Evolutionary conservation across 2,888 invertebrate species (phyloP), one percentile per base, ranked within the genome.

Genomic region (Andrena fulva): DNA sequence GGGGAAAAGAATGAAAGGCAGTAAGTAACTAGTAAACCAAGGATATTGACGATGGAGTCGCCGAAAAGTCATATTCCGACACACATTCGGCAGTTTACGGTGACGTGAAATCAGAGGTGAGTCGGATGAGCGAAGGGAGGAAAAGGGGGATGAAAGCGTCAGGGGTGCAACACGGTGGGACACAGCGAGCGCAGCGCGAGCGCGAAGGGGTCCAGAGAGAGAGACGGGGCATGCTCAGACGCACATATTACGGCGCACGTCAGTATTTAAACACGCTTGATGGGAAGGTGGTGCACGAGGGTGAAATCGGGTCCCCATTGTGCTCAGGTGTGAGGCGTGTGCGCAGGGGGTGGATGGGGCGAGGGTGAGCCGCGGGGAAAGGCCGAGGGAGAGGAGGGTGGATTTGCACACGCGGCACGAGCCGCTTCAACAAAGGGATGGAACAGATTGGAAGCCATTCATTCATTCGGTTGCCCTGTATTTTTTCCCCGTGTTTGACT

Each of bases 401-500:
- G 92, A 93, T 93, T 93, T 92, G 93, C 93, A 92, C 93, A 93
- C 93, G 93, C 93, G 93, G 92, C 93, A 93, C 93, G 92, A 93
- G 92, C 91, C 91, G 90, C 86, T 85, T 79, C 89, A 89, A 93
- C 93, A 93, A 93, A 93, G 92, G 92, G 92, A 94, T 93, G 92
- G 93, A 93, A 93, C 93, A 89, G 89, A 88, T 89, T 88, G 88
- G 89, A 87, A 86, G 85, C 82, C 84, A 87, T 88, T 86, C 87
- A 86, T 88, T 88, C 87, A 82, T 84, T 83, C 87, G 84, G 79
- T 87, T 80, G 74, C 85, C 81, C 88, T 77, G 84, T 87, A 87
- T 84, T 88, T 85, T 88, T 88, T 77, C 79, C 77, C 86, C 79
- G 85, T 89, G 86, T 88, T 88, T 89, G 87, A 89, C 89, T 85